A percentile compares a stretch with the other conserved stretches of the same genome.
These are phyloP conservation scores for Patiria pectinifera DNA, from an alignment of 53 echinoderm and acorn worm genomes.

Conservation along the genomic window DNA sequence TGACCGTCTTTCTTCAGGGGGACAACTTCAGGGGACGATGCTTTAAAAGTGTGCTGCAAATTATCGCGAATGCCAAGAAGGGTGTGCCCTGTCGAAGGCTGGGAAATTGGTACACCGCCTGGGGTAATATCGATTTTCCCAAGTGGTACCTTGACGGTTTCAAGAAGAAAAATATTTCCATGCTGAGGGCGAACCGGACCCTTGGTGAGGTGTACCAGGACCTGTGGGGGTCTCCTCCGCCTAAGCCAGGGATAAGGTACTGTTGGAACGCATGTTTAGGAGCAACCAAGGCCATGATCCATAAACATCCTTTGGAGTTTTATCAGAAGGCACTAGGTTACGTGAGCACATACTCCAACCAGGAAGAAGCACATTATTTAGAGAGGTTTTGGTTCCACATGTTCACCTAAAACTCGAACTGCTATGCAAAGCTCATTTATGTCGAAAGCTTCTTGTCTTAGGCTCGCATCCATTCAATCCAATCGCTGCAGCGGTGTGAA, in stretches of 20 bases:
- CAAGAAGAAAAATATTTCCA: not conserved
- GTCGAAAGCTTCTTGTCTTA: too few species aligned
- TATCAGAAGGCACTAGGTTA: constrained; percentile 24
- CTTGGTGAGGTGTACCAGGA: constrained; percentile 6
- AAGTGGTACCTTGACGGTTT: not conserved
- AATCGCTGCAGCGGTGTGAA: too few species aligned
- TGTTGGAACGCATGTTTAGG: constrained; percentile 32
- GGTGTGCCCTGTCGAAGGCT: not conserved
- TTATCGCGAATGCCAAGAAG: not conserved
- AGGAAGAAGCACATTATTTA: constrained; percentile 37
- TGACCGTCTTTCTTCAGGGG: constrained; percentile 36
- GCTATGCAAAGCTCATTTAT: too few species aligned
- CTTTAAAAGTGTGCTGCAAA: not conserved
- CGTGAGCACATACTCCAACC: constrained; percentile 10
- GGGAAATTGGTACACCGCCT: not conserved
- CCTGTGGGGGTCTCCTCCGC: constrained; percentile 5
- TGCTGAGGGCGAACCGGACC: not conserved
- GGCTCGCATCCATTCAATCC: too few species aligned
- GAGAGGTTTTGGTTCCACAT: constrained; percentile 36
- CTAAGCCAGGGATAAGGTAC: not conserved
- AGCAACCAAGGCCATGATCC: constrained; percentile 13
- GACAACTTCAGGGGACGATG: not conserved
- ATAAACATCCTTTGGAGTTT: constrained; percentile 14
- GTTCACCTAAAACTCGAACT: not conserved
- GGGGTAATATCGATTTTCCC: constrained; percentile 8